Evolutionary conservation across 2,888 invertebrate genomes (phyloP), one percentile per base, ranked within the genome.

Genomic region (Labia minor): DNA sequence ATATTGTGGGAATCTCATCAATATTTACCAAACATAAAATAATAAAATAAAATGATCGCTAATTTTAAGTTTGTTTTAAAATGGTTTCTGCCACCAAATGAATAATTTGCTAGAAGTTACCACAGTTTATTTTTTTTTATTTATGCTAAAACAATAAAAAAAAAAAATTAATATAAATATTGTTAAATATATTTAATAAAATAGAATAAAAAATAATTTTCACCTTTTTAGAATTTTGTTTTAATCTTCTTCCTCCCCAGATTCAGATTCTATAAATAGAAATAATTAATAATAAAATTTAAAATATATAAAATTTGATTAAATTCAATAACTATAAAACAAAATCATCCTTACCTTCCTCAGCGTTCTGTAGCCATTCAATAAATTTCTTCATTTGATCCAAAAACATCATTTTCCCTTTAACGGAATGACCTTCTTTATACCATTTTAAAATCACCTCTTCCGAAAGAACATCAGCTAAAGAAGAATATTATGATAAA

Each of bases 311-410:
- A 11, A 37, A 10, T 18, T 19, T 3, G 4, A 26, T 49, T 11
- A 33, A 26, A 49, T 8, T 11, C 19, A 37, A 8, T 16, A 19
- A n/a, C n/a, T n/a, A n/a, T n/a, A n/a, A n/a, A n/a, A n/a, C n/a
- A n/a, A n/a, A 10, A 65, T 66, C 64, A 62, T n/a, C 63, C 69
- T 70, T 73, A 79, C 82, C 89, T 79, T 96, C 95, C 79, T 97
- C 96, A 68, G 97, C 96, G 80, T 88, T 95, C 79, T 96, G 92
- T 71, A 97, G 84, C 96, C 96, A 97, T 80, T 97, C 96, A 66
- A 96, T 86, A 77, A 97, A 96, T 81, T 92, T 91, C 81, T 93
- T 94, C 93, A 95, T 96, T 83, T 97, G 96, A 77, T 95, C 95
- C 74, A 96, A 86, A 84, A 97, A 97, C 84, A 95, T 91, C 85